Evolutionary conservation across 2,797 vertebrate species (phyloP).

Genomic region (Urocyon cinereoargenteus): DNA sequence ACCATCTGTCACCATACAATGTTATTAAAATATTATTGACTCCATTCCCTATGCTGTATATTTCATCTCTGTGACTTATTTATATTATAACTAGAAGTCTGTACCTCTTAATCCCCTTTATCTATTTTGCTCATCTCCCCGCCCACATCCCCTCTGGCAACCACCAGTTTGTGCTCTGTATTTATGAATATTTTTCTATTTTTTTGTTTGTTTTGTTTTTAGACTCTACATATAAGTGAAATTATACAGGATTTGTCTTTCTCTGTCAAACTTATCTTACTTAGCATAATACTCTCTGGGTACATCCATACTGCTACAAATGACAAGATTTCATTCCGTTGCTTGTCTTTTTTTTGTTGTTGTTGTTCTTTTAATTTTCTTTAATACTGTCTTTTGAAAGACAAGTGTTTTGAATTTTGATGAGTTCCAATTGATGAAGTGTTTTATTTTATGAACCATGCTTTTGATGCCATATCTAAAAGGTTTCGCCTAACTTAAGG

Average conservation of each 20-base stretch:
- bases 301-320: background rate
- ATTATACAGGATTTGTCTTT: background rate
- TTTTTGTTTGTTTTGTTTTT: background rate
- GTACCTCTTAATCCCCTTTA: background rate
- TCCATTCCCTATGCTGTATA: background rate
- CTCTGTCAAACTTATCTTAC: background rate
- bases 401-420: constrained; percentile 19
- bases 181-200: background rate
- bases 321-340: background rate
- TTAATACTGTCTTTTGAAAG: constrained; percentile 6
- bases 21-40: background rate
- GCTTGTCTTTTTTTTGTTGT: background rate
- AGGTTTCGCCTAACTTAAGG: background rate
- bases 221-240: background rate
- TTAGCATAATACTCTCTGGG: background rate
- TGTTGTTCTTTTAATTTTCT: constrained; percentile 44
- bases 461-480: constrained; percentile 27
- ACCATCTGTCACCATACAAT: background rate
- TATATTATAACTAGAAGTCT: background rate
- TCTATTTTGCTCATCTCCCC: background rate
- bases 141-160: background rate
- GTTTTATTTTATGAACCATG: background rate
- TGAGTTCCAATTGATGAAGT: background rate
- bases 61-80: background rate
- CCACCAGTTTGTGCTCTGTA: background rate